A percentile compares a stretch with the other conserved stretches of the same genome.
phyloP scores from a whole-genome alignment of 1,140 invertebrate species.

The Dolichoris vasculosae region DNA sequence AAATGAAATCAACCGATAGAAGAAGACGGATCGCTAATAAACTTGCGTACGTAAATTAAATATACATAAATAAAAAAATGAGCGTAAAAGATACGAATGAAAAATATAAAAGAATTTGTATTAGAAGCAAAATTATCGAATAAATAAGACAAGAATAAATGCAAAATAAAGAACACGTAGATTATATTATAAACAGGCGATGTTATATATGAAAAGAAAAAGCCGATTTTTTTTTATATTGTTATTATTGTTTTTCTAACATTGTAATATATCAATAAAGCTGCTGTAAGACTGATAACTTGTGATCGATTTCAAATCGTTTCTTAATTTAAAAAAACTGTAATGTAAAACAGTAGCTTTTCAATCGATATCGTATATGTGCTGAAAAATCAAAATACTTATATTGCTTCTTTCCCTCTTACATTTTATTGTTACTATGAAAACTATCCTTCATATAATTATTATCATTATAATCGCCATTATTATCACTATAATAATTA shows the following conservation, averaged over 20 bases:
- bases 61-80: too few relatives aligned
- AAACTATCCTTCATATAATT: neutral
- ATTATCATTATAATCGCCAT: neutral
- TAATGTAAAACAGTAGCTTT: neutral
- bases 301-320: constrained; percentile 19
- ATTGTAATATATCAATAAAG: neutral
- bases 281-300: constrained; percentile 37
- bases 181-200: neutral
- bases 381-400: neutral
- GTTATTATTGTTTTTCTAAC: neutral
- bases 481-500: constrained; percentile 8
- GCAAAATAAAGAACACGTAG: neutral
- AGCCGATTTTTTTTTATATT: too few relatives aligned
- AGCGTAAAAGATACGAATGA: neutral
- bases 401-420: neutral
- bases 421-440: neutral
- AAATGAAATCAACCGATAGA: neutral
- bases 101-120: neutral
- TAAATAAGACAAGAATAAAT: neutral
- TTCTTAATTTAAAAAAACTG: neutral
- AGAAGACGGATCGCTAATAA: neutral
- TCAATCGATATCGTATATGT: neutral
- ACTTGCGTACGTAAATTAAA: neutral
- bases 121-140: neutral
- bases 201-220: neutral